Evolutionary conservation across 2,888 invertebrate genomes (phyloP), one percentile per base, ranked within the genome.

Genomic region (Ernsta delagoae): DNA sequence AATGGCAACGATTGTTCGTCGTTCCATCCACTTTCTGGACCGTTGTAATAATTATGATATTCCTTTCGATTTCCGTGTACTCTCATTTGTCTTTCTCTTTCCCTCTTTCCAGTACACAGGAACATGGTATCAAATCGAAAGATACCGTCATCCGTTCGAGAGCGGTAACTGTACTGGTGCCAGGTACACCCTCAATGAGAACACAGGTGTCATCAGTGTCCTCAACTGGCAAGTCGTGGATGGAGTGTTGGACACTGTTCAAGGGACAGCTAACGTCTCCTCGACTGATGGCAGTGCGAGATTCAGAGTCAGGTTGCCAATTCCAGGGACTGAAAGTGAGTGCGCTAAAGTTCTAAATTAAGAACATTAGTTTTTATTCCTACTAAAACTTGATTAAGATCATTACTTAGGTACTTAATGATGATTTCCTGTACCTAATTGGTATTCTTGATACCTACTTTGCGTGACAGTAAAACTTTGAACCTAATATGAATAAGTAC

Each of bases 21-120:
- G n/a, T n/a, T n/a, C n/a, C n/a, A n/a, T n/a, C n/a, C n/a, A n/a
- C n/a, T n/a, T n/a, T n/a, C n/a, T n/a, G n/a, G n/a, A n/a, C n/a
- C n/a, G 16, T 16, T 16, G 16, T 16, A 1, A 1, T 16, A 16
- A 16, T 1, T 1, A 16, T 1, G 16, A 16, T 16, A 1, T 16
- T 1, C 16, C 0, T 16, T 16, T 16, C 16, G 16, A 1, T 1
- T 16, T 16, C 16, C 16, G 16, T 16, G 16, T 16, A 16, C 1
- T 16, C 1, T 16, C 0, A 45, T 45, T 45, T 63, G 31, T 12
- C 50, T 50, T 16, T 8, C 7, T 54, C 31, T 31, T 54, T 70
- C 74, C 83, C 79, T 85, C n/a, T 90, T 91, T 73, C 86, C 57
- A 90, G 94, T 94, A 87, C 73, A 79, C 82, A 34, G 90, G 87